Base-by-base conservation (phyloP, 2,888 invertebrate genomes). In the Cryptus armator region DNA sequence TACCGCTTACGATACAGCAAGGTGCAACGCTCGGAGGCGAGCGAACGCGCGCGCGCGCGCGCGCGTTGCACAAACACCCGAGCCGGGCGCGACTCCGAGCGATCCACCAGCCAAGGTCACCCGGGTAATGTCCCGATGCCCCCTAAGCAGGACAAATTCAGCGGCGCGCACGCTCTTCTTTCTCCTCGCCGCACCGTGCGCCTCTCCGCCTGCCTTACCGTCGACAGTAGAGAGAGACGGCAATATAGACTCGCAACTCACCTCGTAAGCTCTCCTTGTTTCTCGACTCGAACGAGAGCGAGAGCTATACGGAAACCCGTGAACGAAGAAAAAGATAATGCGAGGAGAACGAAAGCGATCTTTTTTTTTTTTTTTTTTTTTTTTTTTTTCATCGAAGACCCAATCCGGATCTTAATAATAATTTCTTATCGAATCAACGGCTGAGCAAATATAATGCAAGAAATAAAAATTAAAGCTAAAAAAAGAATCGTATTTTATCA, bases 121-220 rank as follows among this genome's bases (percentile, higher is more conserved):
- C 92, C 93, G 93, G 93, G 93, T 93, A 93, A 93, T 92, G 93
- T 93, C 92, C 93, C 93, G 93, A 93, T 93, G 93, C 93, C 93
- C 93, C 93, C 93, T 93, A 93, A 92, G 91, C 92, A 92, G 92
- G 93, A 92, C 92, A 91, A 92, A 92, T 92, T 92, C 92, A 88
- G 84, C 82, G 81, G 83, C 84, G 83, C 82, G 78, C 82, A 70
- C 81, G 79, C 81, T 77, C 83, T 75, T 75, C 81, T 48, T 32
- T 70, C 66, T 43, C 71, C 70, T 80, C 74, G 12, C 43, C 72
- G 43, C 19, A 62, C 32, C 29, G 1, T 29, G 32, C 9, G 62
- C 29, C n/a, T 62, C 62, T 29, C 24, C 3, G 10, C 29, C 62
- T 32, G 62, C 6, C 37, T 9, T 12, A 24, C 10, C 19, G 46